Conservation (phyloP, 2,113 vertebrate genomes). For the Saiga tatarica region DNA sequence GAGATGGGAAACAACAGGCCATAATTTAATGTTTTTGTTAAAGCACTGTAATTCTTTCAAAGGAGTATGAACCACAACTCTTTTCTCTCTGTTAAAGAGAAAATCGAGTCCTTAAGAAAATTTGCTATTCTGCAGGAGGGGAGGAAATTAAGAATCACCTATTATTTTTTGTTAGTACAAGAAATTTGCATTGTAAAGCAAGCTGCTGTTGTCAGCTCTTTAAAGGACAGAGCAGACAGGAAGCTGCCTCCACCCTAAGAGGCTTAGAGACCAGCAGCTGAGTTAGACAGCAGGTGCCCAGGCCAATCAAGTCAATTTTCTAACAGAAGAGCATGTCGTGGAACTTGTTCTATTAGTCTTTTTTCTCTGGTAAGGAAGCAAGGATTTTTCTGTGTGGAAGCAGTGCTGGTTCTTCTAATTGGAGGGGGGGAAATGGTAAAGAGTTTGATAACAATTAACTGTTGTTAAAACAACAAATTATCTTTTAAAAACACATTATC, state of each 20-base stretch:
- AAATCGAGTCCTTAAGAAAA: background rate
- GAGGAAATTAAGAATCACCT: background rate
- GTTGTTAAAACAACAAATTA: conserved; percentile 58
- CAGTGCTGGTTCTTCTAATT: conserved; percentile 22
- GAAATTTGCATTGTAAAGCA: background rate
- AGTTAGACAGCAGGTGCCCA: conserved; percentile 25
- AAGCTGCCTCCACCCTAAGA: conserved; percentile 37
- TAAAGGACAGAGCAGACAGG: background rate
- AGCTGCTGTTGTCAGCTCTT: background rate
- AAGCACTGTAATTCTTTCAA: background rate
- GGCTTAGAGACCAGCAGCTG: background rate
- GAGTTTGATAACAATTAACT: conserved; percentile 54
- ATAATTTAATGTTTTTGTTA: conserved; percentile 24
- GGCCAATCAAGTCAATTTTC: conserved; percentile 27
- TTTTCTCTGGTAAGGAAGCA: background rate
- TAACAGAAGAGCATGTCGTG: background rate
- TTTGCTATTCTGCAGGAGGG: rapidly evolving
- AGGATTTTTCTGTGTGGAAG: conserved; percentile 51
- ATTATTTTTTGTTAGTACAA: background rate
- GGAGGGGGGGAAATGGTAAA: background rate
- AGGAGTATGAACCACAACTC: background rate
- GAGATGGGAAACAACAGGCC: conserved; percentile 7
- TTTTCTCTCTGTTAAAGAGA: background rate
- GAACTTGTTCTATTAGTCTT: background rate
- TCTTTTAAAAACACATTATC: conserved; percentile 55